Percentiles rank a stretch among this genome's conserved stretches.
Conservation (phyloP, 2,888 invertebrate genomes). For the Lasius fuliginosus region DNA sequence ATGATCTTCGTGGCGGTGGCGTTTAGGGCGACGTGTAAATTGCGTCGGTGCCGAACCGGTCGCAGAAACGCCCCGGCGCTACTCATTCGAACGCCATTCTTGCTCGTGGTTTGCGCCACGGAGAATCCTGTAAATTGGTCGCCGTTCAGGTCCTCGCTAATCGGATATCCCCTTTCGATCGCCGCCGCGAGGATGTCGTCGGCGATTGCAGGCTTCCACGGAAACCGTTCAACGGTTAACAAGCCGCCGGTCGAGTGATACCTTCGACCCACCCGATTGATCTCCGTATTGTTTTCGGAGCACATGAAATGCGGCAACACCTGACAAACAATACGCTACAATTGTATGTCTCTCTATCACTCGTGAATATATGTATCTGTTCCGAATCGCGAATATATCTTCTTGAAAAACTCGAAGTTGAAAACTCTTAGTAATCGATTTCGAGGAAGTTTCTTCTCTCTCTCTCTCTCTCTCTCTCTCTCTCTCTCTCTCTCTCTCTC, state of each 20-base stretch:
- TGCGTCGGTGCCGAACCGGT: slow-evolving; percentile 87
- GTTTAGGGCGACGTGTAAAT: slow-evolving; percentile 89
- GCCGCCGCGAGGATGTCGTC: slow-evolving; percentile 89
- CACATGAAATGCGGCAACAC: slow-evolving; percentile 91
- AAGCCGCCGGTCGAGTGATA: slow-evolving; percentile 90
- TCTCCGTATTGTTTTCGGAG: slow-evolving; percentile 90
- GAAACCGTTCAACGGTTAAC: slow-evolving; percentile 89
- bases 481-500: no score
- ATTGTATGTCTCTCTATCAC: not conserved
- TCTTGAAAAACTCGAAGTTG: not conserved
- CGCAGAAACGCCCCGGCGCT: slow-evolving; percentile 89
- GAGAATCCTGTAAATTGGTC: slow-evolving; percentile 89
- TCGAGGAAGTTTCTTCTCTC: not conserved
- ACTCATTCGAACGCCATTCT: slow-evolving; percentile 89
- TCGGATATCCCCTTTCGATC: slow-evolving; percentile 89
- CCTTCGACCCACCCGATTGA: slow-evolving; percentile 88
- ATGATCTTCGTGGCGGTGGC: slow-evolving; percentile 89
- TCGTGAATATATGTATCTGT: not conserved
- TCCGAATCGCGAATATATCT: not conserved
- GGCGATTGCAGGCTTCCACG: slow-evolving; percentile 89
- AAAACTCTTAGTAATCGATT: not conserved
- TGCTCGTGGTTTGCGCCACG: slow-evolving; percentile 89
- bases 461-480: not conserved
- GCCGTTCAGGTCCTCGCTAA: slow-evolving; percentile 90
- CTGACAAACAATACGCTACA: slow-evolving; percentile 75